Percentiles rank a stretch among this genome's conserved stretches.
Conservation (phyloP, 2,888 invertebrate genomes). For the Ichneumoninae sp. region DNA sequence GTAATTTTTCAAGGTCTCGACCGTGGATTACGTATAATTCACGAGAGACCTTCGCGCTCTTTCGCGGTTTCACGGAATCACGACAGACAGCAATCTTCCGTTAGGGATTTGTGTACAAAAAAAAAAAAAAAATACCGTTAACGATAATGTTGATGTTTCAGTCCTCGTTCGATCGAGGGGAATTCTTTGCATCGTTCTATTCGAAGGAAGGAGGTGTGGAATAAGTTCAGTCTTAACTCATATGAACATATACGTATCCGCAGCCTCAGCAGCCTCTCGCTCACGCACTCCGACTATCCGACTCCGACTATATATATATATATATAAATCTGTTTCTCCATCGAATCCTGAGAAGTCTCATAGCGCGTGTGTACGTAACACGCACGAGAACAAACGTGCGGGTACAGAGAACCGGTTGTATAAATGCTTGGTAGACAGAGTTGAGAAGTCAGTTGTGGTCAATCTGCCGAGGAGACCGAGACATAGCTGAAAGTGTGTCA, state of each 20-base stretch:
- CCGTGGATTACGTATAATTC: conserved; percentile 17
- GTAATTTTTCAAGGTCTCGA: conserved; percentile 24
- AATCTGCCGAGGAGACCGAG: conserved; percentile 54
- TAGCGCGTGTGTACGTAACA: conserved; percentile 11
- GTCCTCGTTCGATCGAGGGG: neutral
- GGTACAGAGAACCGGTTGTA: conserved; percentile 46
- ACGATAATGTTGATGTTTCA: neutral
- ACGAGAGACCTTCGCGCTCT: conserved; percentile 29
- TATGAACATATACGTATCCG: conserved; percentile 2
- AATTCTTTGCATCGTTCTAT: neutral
- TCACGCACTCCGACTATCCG: neutral
- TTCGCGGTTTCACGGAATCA: conserved; percentile 11
- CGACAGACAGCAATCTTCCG: neutral
- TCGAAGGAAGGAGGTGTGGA: neutral
- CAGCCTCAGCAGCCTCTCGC: conserved; percentile 16
- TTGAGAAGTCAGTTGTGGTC: conserved; percentile 65
- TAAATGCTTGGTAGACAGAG: conserved; percentile 61
- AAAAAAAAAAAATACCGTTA: neutral
- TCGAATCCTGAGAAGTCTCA: conserved; percentile 50
- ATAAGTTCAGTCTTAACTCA: conserved; percentile 1
- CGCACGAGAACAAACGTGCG: conserved; percentile 37
- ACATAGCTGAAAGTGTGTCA: conserved; percentile 56
- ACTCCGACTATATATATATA: no score
- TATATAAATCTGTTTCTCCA: neutral
- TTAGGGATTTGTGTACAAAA: neutral